Percentiles rank a stretch among this genome's conserved stretches.
Conservation (phyloP, 2,888 invertebrate species). For the Campoplex capitator region DNA sequence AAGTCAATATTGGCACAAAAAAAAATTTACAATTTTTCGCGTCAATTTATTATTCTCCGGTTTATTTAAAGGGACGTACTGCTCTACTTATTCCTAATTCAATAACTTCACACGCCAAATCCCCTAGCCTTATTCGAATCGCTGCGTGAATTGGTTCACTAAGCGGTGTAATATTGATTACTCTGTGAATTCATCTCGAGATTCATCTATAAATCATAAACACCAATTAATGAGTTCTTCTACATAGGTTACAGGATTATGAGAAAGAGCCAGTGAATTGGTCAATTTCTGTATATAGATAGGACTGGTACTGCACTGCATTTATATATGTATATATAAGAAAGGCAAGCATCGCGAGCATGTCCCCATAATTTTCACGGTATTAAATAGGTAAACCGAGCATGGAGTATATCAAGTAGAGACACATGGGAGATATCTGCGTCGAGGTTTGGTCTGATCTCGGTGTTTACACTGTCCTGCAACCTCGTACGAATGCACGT, state of each 20-base stretch:
- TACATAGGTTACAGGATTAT: not conserved
- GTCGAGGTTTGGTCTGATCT: not conserved
- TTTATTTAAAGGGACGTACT: not conserved
- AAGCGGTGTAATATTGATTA: not conserved
- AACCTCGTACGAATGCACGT: not conserved
- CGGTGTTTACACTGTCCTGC: not conserved
- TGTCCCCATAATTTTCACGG: slow-evolving; percentile 53
- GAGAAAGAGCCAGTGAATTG: slow-evolving; percentile 4
- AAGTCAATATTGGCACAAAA: not conserved
- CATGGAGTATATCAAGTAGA: slow-evolving; percentile 54
- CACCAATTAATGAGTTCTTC: not conserved
- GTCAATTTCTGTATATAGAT: slow-evolving; percentile 4
- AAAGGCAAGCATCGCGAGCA: not conserved
- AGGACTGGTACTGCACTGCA: not conserved
- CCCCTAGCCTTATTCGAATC: not conserved
- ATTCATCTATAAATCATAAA: not conserved
- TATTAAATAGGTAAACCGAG: slow-evolving; percentile 55
- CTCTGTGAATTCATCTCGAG: not conserved
- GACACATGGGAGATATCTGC: slow-evolving; percentile 46
- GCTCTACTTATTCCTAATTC: not conserved
- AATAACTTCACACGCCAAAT: not conserved
- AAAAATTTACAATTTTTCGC: not conserved
- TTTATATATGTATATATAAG: not conserved
- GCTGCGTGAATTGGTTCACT: not conserved
- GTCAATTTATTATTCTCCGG: not conserved